Base-by-base conservation (phyloP, 2,113 vertebrate species). In the Malurus elegans region DNA sequence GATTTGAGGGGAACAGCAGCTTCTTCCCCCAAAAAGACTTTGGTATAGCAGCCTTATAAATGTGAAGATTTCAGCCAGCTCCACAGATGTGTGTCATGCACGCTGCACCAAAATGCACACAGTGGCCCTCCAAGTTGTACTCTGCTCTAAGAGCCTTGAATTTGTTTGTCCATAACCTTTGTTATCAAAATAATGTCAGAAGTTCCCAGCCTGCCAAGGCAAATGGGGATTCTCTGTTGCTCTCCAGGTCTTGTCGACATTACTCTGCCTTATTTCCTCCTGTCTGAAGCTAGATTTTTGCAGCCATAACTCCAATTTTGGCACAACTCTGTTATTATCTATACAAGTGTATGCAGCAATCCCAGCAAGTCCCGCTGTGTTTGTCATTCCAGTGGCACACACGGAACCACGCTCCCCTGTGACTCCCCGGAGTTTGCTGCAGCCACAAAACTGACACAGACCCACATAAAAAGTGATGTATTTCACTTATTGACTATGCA, bases 381-480 rank as follows among this genome's bases (percentile, higher is more conserved):
- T 67, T 83, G 62, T 32, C 79, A 38, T 25, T 56, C 79, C 20
- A 2, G 6, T 3, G 47, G 69, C 65, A 61, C 0, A 5, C 38
- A 16, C 20, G 0, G 31, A 67, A 23, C 32, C 38, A 14, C 24
- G 0, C 12, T 38, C 75, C 69, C 40, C 48, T 18, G 51, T 4
- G 4, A 17, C 19, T 62, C 76, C 69, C 65, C 31, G 16, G 73
- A 32, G 44, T 0, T 64, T 1, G 0, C 45, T 60, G 53, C 2
- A 84, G 90, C 66, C 81, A 81, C 65, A 79, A 32, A 91, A 29
- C 21, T 44, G 48, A 80, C 72, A 48, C 36, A 38, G 56, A 91
- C 20, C 44, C 74, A 64, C 81, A 80, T 12, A 34, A 50, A 42
- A 72, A 51, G 28, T 5, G 69, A 14, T 28, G 4, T 10, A 50